Base-by-base conservation (phyloP, 2,113 vertebrate species). In the Lophotis ruficrista region DNA sequence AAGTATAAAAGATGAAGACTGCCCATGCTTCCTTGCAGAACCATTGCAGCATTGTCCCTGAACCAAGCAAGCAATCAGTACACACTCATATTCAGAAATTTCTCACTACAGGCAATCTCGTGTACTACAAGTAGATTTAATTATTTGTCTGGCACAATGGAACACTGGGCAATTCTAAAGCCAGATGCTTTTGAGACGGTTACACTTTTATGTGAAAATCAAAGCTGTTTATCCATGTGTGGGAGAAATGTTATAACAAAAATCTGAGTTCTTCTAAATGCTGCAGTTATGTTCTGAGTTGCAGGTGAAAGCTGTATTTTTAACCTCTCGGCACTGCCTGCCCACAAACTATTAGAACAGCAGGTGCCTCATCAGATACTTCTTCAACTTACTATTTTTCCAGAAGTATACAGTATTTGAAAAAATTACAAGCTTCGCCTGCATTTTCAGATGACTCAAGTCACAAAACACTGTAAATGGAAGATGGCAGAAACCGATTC, bases 321-420 rank as follows among this genome's bases (percentile, higher is more conserved):
- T 71, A 94, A 87, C 65, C 57, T 89, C 70, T 65, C 4, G 12
- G 38, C 31, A 83, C 31, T 65, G 47, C 37, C 58, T 77, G 27
- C n/a, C 47, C 65, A 93, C 57, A 87, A 85, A 75, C 47, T 79
- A 65, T 85, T 77, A 92, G 53, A 94, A 86, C 69, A 90, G 79
- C 64, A 65, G n/a, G 65, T 62, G 37, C 41, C 71, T 93, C 58
- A 90, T 77, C 43, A 81, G 79, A 25, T 27, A 45, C 33, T 77
- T 64, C 50, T 92, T 75, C 78, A 72, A 76, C 37, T 61, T 57
- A 82, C 24, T 50, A 12, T 78, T 78, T 90, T 92, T 62, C n/a
- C 14, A 47, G 31, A 93, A 90, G 45, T 7, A 93, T 27, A 58
- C 8, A 48, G 23, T 61, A 71, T 51, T 93, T 71, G 43, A 71